Evolutionary conservation across 2,888 invertebrate species (phyloP).

Genomic region (Heliconius cydno): DNA sequence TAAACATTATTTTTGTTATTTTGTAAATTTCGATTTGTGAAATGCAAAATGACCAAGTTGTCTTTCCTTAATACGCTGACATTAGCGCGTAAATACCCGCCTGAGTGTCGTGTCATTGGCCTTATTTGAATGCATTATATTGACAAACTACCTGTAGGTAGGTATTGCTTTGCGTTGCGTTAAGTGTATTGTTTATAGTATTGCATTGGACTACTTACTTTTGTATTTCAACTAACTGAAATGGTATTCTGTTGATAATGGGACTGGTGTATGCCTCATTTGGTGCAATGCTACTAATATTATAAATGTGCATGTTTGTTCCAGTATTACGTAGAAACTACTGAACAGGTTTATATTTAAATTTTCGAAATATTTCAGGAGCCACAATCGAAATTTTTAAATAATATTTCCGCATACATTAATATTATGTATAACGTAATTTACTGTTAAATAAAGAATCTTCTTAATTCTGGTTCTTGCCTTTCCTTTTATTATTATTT

Average conservation of each 20-base stretch:
- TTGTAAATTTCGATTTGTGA: background rate
- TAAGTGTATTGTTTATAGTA: background rate
- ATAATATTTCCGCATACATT: background rate
- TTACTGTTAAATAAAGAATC: too few species aligned
- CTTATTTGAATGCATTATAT: constrained; percentile 17
- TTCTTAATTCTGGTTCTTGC: background rate
- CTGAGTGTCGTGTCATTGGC: constrained; percentile 18
- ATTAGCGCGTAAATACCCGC: background rate
- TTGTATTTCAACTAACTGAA: background rate
- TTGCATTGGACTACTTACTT: background rate
- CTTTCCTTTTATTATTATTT: background rate
- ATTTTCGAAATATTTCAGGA: too few species aligned
- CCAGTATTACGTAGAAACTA: too few species aligned
- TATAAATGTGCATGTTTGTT: too few species aligned
- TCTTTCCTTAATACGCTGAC: constrained; percentile 17
- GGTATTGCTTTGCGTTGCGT: background rate
- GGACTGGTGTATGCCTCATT: too few species aligned
- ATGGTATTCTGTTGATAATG: background rate
- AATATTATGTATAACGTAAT: too few species aligned
- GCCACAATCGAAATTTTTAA: background rate
- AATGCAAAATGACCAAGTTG: background rate
- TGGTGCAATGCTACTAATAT: too few species aligned
- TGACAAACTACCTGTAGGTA: constrained; percentile 9
- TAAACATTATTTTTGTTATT: constrained; percentile 2
- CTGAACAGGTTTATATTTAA: too few species aligned